Evolutionary conservation across 2,797 vertebrate genomes (phyloP).

Genomic region (Steatocranus sp.): DNA sequence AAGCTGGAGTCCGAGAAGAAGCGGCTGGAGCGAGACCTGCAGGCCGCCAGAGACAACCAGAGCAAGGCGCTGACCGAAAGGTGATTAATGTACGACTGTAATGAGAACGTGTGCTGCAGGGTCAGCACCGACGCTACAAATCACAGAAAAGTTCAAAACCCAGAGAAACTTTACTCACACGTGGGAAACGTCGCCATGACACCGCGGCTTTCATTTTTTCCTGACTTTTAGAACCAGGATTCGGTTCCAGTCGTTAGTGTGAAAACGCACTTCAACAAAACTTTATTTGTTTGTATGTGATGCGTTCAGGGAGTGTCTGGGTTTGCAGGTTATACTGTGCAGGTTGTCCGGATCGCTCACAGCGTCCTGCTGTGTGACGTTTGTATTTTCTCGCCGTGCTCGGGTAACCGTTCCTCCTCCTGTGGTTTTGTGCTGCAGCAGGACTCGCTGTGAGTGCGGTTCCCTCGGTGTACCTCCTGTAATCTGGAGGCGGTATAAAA

Average conservation of each 20-base stretch:
- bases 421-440: neutral
- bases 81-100: constrained; percentile 44
- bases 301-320: neutral
- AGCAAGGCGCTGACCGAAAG: constrained; percentile 96
- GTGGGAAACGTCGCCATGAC: neutral
- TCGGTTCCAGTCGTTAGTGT: neutral
- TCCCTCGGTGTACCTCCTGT: neutral
- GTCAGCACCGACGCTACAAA: rapidly evolving
- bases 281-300: neutral
- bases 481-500: neutral
- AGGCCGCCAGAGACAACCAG: constrained; percentile 90
- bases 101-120: neutral
- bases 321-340: neutral
- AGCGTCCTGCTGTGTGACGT: neutral
- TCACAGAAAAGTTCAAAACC: neutral
- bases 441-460: neutral
- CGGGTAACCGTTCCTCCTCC: neutral
- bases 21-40: constrained; percentile 89
- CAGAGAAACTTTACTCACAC: neutral
- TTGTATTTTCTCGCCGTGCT: neutral
- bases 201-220: neutral
- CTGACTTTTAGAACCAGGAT: neutral
- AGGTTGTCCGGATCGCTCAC: neutral
- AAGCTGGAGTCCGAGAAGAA: constrained; percentile 87
- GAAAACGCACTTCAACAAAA: neutral